Evolutionary conservation across 1,140 invertebrate species (phyloP), one percentile per base, ranked within the genome.

Genomic region (Drosophila nigrodunni): DNA sequence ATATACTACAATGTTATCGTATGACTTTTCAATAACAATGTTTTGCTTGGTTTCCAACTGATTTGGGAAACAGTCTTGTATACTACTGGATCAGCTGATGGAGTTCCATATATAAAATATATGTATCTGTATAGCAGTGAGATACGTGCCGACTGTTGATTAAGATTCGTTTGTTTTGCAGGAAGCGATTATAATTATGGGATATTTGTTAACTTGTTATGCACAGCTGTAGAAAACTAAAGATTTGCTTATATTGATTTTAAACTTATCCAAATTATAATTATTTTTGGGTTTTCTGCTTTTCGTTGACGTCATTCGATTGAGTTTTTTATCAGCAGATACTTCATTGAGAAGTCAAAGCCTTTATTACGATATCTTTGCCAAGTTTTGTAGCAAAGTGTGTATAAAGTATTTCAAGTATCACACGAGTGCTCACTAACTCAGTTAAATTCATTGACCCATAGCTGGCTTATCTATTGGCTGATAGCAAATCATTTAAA

Each of bases 41-140:
- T 18, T 18, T 58, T 39, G 10, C 11, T 64, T 8, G 43, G 52
- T 6, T 37, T 37, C 44, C 35, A 54, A 13, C 43, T 43, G 39
- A 8, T 18, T 43, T 9, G 34, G 10, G 41, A 41, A 10, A 13
- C 7, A 21, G 10, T 18, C 9, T 55, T 35, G 18, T 39, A 64
- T 18, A 2, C 7, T 18, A 7, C 46, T 62, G 61, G 52, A 72
- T 66, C 61, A 72, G 35, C 69, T 43, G 52, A 66, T 66, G 43
- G 21, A 35, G 57, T 64, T n/a, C 21, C 0, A 65, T 21, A 21
- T 21, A 21, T 21, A 2, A 21, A 21, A 21, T 21, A 50, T 15
- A 18, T 15, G 18, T 15, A 46, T 7, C 46, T 49, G 47, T 43
- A 8, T 7, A 49, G 25, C 0, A 35, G n/a, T 2, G 11, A 6